Evolutionary conservation across 2,113 vertebrate species (phyloP), one percentile per base, ranked within the genome.

Genomic region (Ictalurus furcatus): DNA sequence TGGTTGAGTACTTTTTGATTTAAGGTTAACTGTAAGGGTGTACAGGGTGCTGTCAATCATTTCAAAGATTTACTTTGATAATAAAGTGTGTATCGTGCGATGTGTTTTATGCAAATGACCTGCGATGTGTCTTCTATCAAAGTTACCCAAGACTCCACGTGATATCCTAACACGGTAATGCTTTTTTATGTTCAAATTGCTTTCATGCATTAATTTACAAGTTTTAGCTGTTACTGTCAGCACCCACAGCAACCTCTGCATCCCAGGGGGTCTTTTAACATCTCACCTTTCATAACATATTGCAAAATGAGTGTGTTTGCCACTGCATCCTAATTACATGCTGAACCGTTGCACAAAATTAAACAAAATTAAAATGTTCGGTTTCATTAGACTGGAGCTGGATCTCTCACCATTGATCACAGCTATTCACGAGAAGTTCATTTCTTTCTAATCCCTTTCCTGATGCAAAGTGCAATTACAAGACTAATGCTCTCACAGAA

Each of bases 161-260:
- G 63, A 44, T 30, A 11, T 52, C 44, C 25, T 52, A 69, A 85
- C 63, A 16, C 30, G 44, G 34, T 40, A 61, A 34, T 13, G 21
- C 0, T 28, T 59, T n/a, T 59, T 37, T 82, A 59, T 28, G 17
- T 59, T 30, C 16, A 81, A 30, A 71, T 85, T 84, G 11, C 48
- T 44, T 54, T 61, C n/a, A 34, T 73, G 40, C 65, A 85, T 56
- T 73, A 25, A 76, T 86, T 86, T 37, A 59, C 71, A 86, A 8
- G 3, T 78, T 59, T 4, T 44, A 48, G 23, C 23, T 86, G 69
- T 61, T 76, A 61, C 23, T 21, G 28, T 28, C 54, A 44, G 73
- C 54, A 86, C 1, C 56, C 44, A 59, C 44, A 6, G 54, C 48
- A 71, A 37, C 40, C n/a, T 74, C 65, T 25, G 67, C 25, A 40